phyloP scores from a whole-genome alignment of 2,888 invertebrate species.

The Yponomeuta evonymella region DNA sequence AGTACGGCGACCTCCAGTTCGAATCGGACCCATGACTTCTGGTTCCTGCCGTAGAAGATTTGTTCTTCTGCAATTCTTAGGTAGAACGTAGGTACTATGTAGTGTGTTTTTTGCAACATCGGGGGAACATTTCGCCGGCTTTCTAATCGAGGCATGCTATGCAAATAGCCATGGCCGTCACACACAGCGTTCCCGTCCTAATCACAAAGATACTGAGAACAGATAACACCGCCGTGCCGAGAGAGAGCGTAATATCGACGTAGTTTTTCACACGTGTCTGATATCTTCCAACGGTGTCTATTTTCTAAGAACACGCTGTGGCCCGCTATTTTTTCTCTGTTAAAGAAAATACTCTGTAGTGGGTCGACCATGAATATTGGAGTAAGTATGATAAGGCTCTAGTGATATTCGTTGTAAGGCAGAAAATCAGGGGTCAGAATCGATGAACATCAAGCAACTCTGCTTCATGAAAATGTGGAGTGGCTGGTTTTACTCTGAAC shows the following conservation, averaged over 20 bases:
- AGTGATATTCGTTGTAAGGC: too few species aligned
- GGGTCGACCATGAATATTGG: too few species aligned
- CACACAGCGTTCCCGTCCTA: not conserved
- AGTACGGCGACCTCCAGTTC: too few species aligned
- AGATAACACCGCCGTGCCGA: not conserved
- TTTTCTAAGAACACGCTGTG: not conserved
- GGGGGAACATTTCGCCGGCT: not conserved
- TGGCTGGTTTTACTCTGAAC: too few species aligned
- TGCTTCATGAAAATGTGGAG: too few species aligned
- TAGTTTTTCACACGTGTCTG: conserved; percentile 1
- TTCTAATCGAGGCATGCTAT: not conserved
- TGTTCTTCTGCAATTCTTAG: not conserved
- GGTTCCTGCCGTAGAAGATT: too few species aligned
- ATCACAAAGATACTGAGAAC: not conserved
- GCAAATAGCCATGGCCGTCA: conserved; percentile 1
- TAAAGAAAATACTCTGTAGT: not conserved
- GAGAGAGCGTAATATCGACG: not conserved
- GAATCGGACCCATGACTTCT: too few species aligned
- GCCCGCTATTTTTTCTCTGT: not conserved
- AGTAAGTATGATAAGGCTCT: too few species aligned
- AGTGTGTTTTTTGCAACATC: not conserved
- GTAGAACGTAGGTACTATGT: not conserved
- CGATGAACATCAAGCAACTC: too few species aligned
- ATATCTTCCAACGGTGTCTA: not conserved
- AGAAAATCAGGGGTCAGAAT: too few species aligned